phyloP scores from a whole-genome alignment of 2,888 invertebrate species.

The Perizoma affinitatum region DNA sequence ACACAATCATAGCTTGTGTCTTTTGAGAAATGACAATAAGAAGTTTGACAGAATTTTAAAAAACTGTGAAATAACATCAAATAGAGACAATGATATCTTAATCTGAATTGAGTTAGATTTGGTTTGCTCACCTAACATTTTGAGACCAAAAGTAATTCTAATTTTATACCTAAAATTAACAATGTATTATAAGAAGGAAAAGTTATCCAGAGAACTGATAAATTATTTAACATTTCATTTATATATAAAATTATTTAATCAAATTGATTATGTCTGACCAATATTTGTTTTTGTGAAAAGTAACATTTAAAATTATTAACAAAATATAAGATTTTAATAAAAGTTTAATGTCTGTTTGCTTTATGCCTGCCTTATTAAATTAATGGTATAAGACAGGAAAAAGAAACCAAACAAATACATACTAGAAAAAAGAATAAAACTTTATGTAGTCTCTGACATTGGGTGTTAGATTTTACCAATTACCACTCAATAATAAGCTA shows the following conservation, averaged over 20 bases:
- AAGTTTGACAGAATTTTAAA: too few relatives aligned
- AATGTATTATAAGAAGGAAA: constrained; percentile 12
- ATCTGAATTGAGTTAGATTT: too few relatives aligned
- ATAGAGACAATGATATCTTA: too few relatives aligned
- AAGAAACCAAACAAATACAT: too few relatives aligned
- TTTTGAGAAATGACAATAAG: too few relatives aligned
- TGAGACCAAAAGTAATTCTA: constrained; percentile 12
- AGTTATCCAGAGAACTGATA: constrained; percentile 38
- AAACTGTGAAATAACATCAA: too few relatives aligned
- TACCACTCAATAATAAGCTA: too few relatives aligned
- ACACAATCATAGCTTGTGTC: too few relatives aligned
- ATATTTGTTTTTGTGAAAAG: constrained; percentile 27
- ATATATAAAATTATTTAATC: constrained; percentile 26
- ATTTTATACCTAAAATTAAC: constrained; percentile 26
- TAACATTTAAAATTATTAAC: constrained; percentile 25
- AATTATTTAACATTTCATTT: constrained; percentile 40
- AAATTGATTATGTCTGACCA: constrained; percentile 29
- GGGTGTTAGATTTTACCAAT: too few relatives aligned
- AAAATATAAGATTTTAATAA: constrained; percentile 22
- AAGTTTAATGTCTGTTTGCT: constrained; percentile 12
- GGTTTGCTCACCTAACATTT: not conserved
- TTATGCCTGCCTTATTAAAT: not conserved
- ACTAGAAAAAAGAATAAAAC: too few relatives aligned
- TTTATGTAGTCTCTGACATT: too few relatives aligned
- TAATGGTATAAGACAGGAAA: not conserved